Evolutionary conservation across 2,888 invertebrate genomes (phyloP), one percentile per base, ranked within the genome.

Genomic region (Cylloceria caligata): DNA sequence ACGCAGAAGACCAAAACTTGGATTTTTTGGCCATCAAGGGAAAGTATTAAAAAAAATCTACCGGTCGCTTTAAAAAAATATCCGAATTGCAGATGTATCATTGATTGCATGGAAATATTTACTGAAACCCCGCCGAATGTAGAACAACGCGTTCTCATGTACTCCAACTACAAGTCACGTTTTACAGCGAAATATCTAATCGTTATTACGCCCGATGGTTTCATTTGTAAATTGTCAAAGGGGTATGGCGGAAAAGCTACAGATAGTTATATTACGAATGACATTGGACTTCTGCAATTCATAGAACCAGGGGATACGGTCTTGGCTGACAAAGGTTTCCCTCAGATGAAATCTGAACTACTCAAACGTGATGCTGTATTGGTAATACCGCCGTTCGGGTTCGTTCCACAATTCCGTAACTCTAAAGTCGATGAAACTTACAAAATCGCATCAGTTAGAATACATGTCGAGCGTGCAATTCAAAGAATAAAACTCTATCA

Each of bases 181-280:
- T 85, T 81, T 60, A 87, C 83, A 6, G 55, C 81, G 0, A 87
- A 87, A 73, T 86, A 47, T 76, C 55, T 87, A 39, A 60, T 88
- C 6, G 86, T 42, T 6, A 84, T 86, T 9, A 81, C 64, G 62
- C 87, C 87, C 4, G 79, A 64, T 52, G 87, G 88, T 21, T 62
- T 71, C 9, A 86, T 89, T 24, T 77, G 80, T 21, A 85, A 86
- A 65, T 27, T 88, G 6, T 88, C 87, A 9, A 86, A 87, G 73
- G 83, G 83, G 3, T 87, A 86, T 67, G 87, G 87, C 7, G 87
- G 86, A 19, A 19, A 83, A 49, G 49, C 84, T 2, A 85, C 83
- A 13, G 86, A 88, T 71, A 67, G 83, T 57, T 88, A 74, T 49
- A 88, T 89, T 39, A 76, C 69, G 2, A 86, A 87, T 71, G 86